phyloP scores from a whole-genome alignment of 2,113 vertebrate genomes.

The Sphaerodactylus townsendi region DNA sequence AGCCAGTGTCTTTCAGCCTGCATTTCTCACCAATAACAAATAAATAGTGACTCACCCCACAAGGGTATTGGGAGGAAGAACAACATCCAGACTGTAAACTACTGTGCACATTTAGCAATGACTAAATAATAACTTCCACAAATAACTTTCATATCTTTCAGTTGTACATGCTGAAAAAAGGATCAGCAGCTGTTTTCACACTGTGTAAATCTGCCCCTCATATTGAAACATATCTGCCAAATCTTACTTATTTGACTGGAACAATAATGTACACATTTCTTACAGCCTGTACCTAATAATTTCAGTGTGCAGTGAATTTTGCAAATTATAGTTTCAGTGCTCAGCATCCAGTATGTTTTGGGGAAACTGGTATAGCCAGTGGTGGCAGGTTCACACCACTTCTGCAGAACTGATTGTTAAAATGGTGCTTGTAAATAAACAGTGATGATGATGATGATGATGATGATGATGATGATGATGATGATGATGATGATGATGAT shows the following conservation, averaged over 20 bases:
- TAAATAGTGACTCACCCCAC: no score
- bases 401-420: no score
- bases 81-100: background rate
- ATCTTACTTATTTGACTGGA: background rate
- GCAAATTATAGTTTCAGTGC: background rate
- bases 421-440: no score
- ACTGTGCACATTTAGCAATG: background rate
- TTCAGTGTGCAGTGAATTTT: conserved; percentile 5
- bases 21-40: no score
- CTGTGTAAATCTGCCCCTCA: background rate
- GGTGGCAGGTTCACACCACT: no score
- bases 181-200: conserved; percentile 3
- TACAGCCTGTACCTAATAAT: background rate
- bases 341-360: background rate
- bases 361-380: background rate
- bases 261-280: background rate
- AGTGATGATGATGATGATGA: no score
- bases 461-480: no score
- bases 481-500: no score
- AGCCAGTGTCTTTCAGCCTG: no score
- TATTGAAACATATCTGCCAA: background rate
- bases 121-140: background rate
- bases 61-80: no score
- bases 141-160: background rate
- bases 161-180: background rate